Evolutionary conservation across 2,797 vertebrate species (phyloP).

Genomic region (Acomys russatus): DNA sequence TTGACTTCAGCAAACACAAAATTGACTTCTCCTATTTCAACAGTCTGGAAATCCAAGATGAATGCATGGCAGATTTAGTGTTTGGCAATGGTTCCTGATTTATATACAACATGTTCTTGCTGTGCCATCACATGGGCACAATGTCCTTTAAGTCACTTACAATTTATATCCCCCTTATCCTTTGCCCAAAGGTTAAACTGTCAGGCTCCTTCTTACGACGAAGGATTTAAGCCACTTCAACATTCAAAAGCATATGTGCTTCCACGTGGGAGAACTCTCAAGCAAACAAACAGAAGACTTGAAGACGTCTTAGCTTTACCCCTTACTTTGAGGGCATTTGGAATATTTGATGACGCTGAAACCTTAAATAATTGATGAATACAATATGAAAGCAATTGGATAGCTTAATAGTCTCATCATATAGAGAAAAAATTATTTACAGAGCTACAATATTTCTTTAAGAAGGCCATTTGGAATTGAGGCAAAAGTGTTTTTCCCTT

Average conservation of each 20-base stretch:
- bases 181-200: slow-evolving; percentile 57
- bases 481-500: background rate
- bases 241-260: slow-evolving; percentile 44
- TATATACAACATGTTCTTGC: background rate
- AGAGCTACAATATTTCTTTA: slow-evolving; percentile 68
- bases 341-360: slow-evolving; percentile 56
- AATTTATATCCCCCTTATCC: slow-evolving; percentile 49
- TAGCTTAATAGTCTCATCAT: slow-evolving; percentile 76
- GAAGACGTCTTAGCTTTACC: background rate
- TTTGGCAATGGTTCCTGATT: background rate
- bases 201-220: background rate
- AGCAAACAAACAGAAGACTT: slow-evolving; percentile 73
- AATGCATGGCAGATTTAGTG: background rate
- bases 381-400: slow-evolving; percentile 78
- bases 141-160: slow-evolving; percentile 34
- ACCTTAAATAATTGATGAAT: slow-evolving; percentile 78
- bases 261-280: slow-evolving; percentile 61
- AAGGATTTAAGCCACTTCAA: slow-evolving; percentile 51
- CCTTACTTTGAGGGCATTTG: slow-evolving; percentile 64
- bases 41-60: background rate
- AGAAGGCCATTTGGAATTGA: slow-evolving; percentile 69
- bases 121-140: background rate
- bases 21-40: background rate
- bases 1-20: background rate
- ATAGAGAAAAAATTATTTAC: slow-evolving; percentile 76